Evolutionary conservation across 2,797 vertebrate species (phyloP), one percentile per base, ranked within the genome.

Genomic region (Bradypodion ventrale): DNA sequence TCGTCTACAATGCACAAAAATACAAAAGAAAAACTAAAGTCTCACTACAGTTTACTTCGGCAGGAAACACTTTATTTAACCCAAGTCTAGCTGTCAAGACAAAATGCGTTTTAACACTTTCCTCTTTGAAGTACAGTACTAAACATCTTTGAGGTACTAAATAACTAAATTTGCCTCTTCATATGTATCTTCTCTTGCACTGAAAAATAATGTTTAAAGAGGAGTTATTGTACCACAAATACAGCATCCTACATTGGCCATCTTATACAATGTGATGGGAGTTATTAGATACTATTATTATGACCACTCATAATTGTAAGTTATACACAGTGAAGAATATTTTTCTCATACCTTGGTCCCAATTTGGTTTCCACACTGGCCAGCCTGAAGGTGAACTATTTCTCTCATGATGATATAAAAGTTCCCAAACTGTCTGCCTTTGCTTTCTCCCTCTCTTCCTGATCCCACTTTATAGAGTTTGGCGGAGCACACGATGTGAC

Each of bases 301-400:
- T 4, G 49, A 66, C 6, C 5, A 42, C 4, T 66, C 23, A 12
- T 16, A 12, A 15, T 25, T 12, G 46, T 19, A 75, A 44, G 29
- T 40, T 35, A 79, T 7, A 46, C 5, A 23, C 49, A 16, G 9
- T 1, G 2, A 27, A 49, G 32, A 49, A 44, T 1, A 5, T n/a
- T 10, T 78, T 7, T 25, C 60, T 46, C 89, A 88, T 94, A 97
- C 98, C 97, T 98, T 98, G 59, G 97, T 98, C 46, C 98, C 98
- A 73, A 98, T 99, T 95, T 98, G 98, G 93, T 99, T 98, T 12
- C 98, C 98, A 37, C 98, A 99, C 90, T 98, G 98, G 40, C 98
- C 98, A 52, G 98, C 98, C 94, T 98, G 98, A 92, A 98, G 97
- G 90, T 98, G 98, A 84, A 98, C 98, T 44, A 98, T 98, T 89